Conservation (phyloP, 2,888 invertebrate species). For the Zaprionus bogoriensis region DNA sequence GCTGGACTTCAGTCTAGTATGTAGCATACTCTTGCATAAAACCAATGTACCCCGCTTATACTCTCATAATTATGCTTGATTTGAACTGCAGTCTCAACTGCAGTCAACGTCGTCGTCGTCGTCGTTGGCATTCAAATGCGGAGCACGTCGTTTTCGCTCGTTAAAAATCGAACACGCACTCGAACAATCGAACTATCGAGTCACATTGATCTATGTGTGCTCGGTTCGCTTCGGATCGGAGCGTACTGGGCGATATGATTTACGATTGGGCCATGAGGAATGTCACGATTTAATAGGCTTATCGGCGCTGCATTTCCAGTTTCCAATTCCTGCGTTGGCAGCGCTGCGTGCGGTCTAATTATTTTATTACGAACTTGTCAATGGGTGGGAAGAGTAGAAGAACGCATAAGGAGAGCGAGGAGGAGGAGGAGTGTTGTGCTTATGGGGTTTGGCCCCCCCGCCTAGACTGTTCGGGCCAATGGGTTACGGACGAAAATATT, state of each 20-base stretch:
- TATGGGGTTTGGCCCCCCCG: slow-evolving; percentile 23
- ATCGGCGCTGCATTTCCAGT: slow-evolving; percentile 50
- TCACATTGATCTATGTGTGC: slow-evolving; percentile 74
- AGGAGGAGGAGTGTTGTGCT: not conserved
- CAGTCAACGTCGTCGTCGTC: too few relatives aligned
- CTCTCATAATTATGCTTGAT: slow-evolving; percentile 39
- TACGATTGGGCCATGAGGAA: slow-evolving; percentile 77
- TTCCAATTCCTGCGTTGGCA: slow-evolving; percentile 41
- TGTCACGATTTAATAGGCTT: slow-evolving; percentile 78
- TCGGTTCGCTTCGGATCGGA: slow-evolving; percentile 10
- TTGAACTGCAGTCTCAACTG: slow-evolving; percentile 36
- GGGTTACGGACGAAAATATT: slow-evolving; percentile 3
- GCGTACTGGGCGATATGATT: slow-evolving; percentile 58
- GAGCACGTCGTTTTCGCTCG: slow-evolving; percentile 63
- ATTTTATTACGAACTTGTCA: slow-evolving; percentile 70
- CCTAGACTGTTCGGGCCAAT: not conserved
- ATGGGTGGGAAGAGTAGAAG: slow-evolving; percentile 5
- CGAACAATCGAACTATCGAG: slow-evolving; percentile 61
- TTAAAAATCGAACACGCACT: slow-evolving; percentile 79
- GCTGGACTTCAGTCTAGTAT: too few relatives aligned
- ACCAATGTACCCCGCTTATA: slow-evolving; percentile 4
- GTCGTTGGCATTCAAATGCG: slow-evolving; percentile 58
- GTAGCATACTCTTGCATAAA: not conserved
- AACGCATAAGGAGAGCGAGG: too few relatives aligned
- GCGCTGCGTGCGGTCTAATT: slow-evolving; percentile 75